phyloP scores from a whole-genome alignment of 1,140 invertebrate genomes.

The Oedothorax gibbosus region DNA sequence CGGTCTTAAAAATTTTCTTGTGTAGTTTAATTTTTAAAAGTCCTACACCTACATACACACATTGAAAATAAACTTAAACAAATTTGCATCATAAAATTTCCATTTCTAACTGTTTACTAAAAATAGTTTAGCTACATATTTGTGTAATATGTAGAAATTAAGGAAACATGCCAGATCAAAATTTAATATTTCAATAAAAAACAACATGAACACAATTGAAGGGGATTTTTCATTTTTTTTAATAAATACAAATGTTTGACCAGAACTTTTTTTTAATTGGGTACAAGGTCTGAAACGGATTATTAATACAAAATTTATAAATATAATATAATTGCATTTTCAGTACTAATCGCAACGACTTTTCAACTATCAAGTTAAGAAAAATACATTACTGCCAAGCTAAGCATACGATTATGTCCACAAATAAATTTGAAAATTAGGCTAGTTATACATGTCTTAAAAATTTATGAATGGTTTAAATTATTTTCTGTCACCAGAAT shows the following conservation, averaged over 20 bases:
- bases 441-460: too few species aligned
- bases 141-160: too few species aligned
- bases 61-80: too few species aligned
- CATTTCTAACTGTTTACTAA: too few species aligned
- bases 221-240: background rate
- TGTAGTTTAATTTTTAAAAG: too few species aligned
- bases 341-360: background rate
- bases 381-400: background rate
- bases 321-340: background rate
- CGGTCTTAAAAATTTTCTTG: too few species aligned
- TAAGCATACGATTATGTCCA: background rate
- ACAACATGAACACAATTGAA: background rate
- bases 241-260: constrained; percentile 43
- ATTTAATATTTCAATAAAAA: background rate
- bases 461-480: too few species aligned
- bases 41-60: too few species aligned
- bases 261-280: background rate
- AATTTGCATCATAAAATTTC: too few species aligned
- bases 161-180: too few species aligned
- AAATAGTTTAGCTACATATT: too few species aligned
- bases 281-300: background rate
- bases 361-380: background rate
- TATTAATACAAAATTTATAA: background rate
- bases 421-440: background rate
- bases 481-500: too few species aligned